phyloP scores from a whole-genome alignment of 2,113 vertebrate genomes.

The Lagopus leucura region DNA sequence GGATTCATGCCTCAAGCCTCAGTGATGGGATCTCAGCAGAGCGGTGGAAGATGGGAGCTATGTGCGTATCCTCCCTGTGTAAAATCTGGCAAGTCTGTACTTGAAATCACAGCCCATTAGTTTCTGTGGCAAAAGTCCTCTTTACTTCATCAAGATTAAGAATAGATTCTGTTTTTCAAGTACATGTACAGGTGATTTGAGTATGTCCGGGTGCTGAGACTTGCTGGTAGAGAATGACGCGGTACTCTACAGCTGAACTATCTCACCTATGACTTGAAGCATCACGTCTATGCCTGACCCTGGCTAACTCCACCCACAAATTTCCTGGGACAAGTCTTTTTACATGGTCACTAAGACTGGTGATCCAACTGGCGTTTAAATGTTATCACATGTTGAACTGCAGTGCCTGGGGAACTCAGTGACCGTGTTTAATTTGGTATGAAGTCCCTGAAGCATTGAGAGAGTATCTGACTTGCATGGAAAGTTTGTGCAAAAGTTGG shows the following conservation, averaged over 20 bases:
- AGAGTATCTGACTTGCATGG: background rate
- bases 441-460: background rate
- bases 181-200: background rate
- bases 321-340: background rate
- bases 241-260: background rate
- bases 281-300: background rate
- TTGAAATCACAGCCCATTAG: background rate
- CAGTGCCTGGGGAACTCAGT: background rate
- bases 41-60: background rate
- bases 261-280: background rate
- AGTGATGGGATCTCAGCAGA: background rate
- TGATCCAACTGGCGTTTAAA: background rate
- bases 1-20: background rate
- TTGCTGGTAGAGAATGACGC: background rate
- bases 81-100: background rate
- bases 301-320: background rate
- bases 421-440: background rate
- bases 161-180: background rate
- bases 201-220: background rate
- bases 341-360: background rate
- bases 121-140: background rate
- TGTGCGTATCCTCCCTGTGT: background rate
- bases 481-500: background rate
- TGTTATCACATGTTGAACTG: background rate
- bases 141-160: background rate